Conservation (phyloP, 1,140 invertebrate genomes). For the Leptinotarsa lineolata region DNA sequence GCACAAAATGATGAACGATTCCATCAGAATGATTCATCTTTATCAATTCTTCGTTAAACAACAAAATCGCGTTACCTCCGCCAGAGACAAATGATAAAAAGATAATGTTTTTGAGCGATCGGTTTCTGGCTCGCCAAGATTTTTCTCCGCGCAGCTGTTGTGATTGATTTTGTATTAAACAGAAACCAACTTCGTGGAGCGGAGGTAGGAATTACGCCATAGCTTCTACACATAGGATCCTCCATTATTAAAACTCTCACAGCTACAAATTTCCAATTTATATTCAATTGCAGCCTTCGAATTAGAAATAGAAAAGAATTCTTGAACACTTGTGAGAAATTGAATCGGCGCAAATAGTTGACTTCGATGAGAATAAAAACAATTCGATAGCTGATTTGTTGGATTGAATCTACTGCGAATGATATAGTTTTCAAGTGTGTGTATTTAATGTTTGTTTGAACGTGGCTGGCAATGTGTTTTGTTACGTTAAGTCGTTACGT, state of each 20-base stretch:
- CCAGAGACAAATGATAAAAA: conserved; percentile 6
- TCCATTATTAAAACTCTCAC: not conserved
- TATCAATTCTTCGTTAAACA: conserved; percentile 8
- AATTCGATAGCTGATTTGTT: no score
- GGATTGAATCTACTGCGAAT: no score
- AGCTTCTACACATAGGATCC: not conserved
- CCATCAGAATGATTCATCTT: not conserved
- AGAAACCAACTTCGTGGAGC: not conserved
- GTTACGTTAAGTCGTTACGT: no score
- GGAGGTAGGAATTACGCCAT: not conserved
- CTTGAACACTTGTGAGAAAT: no score
- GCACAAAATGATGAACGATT: not conserved
- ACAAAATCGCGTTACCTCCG: not conserved
- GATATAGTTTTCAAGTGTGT: no score
- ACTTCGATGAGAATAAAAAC: no score
- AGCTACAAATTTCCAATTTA: not conserved
- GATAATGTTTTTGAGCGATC: not conserved
- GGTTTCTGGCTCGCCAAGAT: not conserved
- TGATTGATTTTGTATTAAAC: conserved; percentile 7
- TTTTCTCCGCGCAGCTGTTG: not conserved
- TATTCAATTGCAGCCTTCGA: not conserved
- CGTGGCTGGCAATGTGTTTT: no score
- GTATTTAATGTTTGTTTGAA: no score
- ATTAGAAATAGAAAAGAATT: not conserved
- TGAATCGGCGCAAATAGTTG: no score